phyloP scores from a whole-genome alignment of 2,888 invertebrate species.

The Trichacis sp. region DNA sequence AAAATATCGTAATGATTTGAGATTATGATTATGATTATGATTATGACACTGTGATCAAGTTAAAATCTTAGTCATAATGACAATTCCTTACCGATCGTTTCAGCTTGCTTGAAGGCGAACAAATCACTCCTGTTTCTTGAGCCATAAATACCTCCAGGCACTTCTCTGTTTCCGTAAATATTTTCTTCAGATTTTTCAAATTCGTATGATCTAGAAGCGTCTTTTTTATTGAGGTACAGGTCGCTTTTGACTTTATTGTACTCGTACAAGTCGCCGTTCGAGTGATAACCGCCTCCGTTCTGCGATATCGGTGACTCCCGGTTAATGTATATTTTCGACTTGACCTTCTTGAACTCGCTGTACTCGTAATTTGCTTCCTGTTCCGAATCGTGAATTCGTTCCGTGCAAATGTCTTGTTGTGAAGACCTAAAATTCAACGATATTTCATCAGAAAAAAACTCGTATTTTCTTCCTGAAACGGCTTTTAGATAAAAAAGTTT shows the following conservation, averaged over 20 bases:
- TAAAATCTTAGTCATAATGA: too few species aligned
- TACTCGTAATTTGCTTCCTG: constrained; percentile 58
- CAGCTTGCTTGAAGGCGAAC: constrained; percentile 61
- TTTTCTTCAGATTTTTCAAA: constrained; percentile 44
- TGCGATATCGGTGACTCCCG: constrained; percentile 63
- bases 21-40: too few species aligned
- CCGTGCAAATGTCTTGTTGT: constrained; percentile 57
- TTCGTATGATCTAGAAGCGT: constrained; percentile 49
- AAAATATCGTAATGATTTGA: too few species aligned
- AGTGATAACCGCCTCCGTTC: constrained; percentile 56
- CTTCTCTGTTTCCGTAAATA: constrained; percentile 62
- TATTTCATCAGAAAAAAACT: too few species aligned
- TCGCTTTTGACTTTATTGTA: constrained; percentile 63
- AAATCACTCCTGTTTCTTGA: constrained; percentile 57
- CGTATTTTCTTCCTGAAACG: too few species aligned
- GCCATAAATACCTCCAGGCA: constrained; percentile 57
- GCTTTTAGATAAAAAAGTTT: too few species aligned
- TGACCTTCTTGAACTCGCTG: constrained; percentile 62
- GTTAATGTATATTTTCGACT: constrained; percentile 59
- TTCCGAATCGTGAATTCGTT: constrained; percentile 58
- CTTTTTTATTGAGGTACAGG: constrained; percentile 56
- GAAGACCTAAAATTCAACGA: constrained; percentile 50
- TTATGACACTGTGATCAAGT: too few species aligned
- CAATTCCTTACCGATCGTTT: constrained; percentile 56
- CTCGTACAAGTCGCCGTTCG: constrained; percentile 52